Percentiles rank a stretch among this genome's conserved stretches.
Evolutionary conservation across 1,140 invertebrate genomes (phyloP).

Genomic region (Saccostrea glomerata): DNA sequence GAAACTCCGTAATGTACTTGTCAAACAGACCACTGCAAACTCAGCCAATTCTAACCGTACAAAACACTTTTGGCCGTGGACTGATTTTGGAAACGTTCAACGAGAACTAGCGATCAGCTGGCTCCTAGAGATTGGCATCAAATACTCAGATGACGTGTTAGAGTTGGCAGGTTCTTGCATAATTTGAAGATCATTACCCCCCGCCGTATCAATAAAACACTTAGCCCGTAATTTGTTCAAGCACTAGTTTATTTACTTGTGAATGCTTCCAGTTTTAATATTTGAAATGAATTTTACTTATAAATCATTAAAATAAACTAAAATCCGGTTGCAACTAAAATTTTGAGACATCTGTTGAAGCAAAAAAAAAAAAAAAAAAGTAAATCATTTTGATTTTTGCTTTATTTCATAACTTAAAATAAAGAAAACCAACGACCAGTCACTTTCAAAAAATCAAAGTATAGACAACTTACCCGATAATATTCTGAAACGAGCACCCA

Average conservation of each 20-base stretch:
- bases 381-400: too few species aligned
- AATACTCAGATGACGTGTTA: background rate
- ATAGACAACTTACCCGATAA: background rate
- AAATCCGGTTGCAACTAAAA: background rate
- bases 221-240: background rate
- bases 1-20: background rate
- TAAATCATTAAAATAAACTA: background rate
- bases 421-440: too few species aligned
- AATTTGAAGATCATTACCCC: constrained; percentile 13
- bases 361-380: too few species aligned
- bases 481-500: background rate
- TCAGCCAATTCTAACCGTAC: background rate
- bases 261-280: background rate
- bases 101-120: background rate
- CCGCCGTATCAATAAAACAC: background rate
- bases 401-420: too few species aligned
- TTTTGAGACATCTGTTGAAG: too few species aligned
- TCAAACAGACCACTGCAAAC: background rate
- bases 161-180: constrained; percentile 8
- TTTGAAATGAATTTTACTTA: too few species aligned
- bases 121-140: background rate
- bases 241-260: background rate
- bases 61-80: constrained; percentile 5
- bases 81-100: background rate
- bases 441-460: background rate